phyloP scores from a whole-genome alignment of 64 coral and sea anemone genomes.

The Montipora cactus region DNA sequence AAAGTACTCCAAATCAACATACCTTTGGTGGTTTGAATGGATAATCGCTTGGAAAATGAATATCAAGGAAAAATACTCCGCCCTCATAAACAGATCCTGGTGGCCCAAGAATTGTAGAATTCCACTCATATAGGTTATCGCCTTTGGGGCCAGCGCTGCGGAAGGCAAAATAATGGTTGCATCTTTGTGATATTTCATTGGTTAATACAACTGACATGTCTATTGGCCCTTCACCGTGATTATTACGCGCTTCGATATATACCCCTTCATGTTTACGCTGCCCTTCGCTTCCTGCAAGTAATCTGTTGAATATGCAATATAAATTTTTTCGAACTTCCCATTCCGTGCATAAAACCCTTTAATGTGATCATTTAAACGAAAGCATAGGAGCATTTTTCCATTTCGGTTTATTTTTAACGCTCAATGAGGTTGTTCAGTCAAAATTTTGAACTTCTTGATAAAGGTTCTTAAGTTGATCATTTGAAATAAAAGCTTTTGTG shows the following conservation, averaged over 20 bases:
- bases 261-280: not conserved
- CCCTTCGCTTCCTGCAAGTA: too few relatives aligned
- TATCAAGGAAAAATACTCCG: constrained; percentile 98
- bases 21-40: constrained; percentile 94
- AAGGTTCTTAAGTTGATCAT: too few relatives aligned
- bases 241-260: not conserved
- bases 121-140: constrained; percentile 91
- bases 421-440: too few relatives aligned
- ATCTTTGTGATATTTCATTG: not conserved
- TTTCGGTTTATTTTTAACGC: too few relatives aligned
- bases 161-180: not conserved
- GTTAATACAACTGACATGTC: not conserved
- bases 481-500: too few relatives aligned
- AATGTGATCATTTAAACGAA: too few relatives aligned
- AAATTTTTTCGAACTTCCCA: too few relatives aligned
- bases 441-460: too few relatives aligned
- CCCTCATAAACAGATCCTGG: constrained; percentile 89
- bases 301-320: too few relatives aligned
- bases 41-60: constrained; percentile 95
- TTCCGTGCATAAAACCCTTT: too few relatives aligned
- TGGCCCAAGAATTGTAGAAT: constrained; percentile 92
- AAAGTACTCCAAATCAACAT: not conserved
- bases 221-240: not conserved
- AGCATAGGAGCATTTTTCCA: too few relatives aligned
- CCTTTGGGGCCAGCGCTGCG: constrained; percentile 93